Evolutionary conservation across 2,113 vertebrate genomes (phyloP).

Genomic region (Tenebrosternarchus preto): DNA sequence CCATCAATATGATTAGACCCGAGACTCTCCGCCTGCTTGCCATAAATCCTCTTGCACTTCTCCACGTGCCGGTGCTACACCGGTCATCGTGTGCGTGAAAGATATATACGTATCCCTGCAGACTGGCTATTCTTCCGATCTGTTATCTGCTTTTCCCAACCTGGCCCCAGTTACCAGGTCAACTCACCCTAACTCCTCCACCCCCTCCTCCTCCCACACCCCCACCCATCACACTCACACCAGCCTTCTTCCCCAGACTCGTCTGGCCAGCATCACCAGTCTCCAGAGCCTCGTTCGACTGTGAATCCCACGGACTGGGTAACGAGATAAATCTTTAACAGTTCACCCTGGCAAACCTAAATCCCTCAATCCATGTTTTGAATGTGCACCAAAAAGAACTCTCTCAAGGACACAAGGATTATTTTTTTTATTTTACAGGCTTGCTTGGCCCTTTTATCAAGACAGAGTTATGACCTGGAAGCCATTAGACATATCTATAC

Average conservation of each 20-base stretch:
- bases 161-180: background rate
- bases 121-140: slow-evolving; percentile 18
- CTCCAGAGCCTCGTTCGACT: slow-evolving; percentile 52
- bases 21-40: slow-evolving; percentile 37
- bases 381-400: slow-evolving; percentile 39
- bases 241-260: slow-evolving; percentile 56
- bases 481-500: slow-evolving; percentile 38
- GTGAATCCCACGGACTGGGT: slow-evolving; percentile 52
- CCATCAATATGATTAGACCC: slow-evolving; percentile 12
- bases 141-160: slow-evolving; percentile 20
- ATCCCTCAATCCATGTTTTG: slow-evolving; percentile 49
- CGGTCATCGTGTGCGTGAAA: background rate
- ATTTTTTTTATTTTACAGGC: background rate
- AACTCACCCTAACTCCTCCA: background rate
- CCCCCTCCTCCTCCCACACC: too few relatives aligned
- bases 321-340: slow-evolving; percentile 56
- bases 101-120: slow-evolving; percentile 7
- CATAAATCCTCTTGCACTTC: slow-evolving; percentile 35
- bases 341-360: slow-evolving; percentile 47
- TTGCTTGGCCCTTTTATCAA: slow-evolving; percentile 28
- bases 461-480: slow-evolving; percentile 23
- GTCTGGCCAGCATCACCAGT: slow-evolving; percentile 68
- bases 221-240: slow-evolving; percentile 1
- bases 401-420: slow-evolving; percentile 20
- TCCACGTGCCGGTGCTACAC: background rate